Percentiles rank a stretch among this genome's conserved stretches.
Conservation (phyloP, 2,888 invertebrate genomes). For the Acanthosepion esculentum region DNA sequence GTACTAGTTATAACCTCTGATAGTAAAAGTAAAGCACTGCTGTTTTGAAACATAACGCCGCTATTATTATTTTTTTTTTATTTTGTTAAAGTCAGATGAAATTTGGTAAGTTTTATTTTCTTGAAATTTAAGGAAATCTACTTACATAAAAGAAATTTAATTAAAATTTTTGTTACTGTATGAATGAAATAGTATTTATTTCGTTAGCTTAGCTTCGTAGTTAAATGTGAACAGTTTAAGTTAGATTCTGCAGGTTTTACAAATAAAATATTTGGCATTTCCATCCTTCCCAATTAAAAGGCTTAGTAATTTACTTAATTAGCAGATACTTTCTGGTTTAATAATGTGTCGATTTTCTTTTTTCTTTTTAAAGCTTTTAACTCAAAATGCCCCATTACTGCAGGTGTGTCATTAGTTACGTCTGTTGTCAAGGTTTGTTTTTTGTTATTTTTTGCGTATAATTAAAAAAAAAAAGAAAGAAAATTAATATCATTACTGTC, state of each 20-base stretch:
- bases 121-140: neutral
- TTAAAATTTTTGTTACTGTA: neutral
- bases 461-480: no score
- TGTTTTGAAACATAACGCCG: neutral
- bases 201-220: neutral
- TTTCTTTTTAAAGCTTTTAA: neutral
- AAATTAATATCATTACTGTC: no score
- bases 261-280: neutral
- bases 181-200: neutral
- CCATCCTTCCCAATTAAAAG: neutral
- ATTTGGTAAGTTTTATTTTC: neutral
- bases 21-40: neutral
- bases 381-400: neutral
- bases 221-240: neutral
- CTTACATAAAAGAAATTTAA: neutral
- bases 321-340: neutral
- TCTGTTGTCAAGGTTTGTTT: conserved; percentile 8
- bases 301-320: neutral
- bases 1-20: neutral
- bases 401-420: conserved; percentile 33
- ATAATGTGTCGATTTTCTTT: neutral
- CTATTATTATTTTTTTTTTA: neutral
- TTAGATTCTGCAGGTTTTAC: neutral
- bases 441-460: neutral
- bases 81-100: conserved; percentile 1